phyloP scores from a whole-genome alignment of 2,113 vertebrate genomes.

The Meleagris gallopavo region DNA sequence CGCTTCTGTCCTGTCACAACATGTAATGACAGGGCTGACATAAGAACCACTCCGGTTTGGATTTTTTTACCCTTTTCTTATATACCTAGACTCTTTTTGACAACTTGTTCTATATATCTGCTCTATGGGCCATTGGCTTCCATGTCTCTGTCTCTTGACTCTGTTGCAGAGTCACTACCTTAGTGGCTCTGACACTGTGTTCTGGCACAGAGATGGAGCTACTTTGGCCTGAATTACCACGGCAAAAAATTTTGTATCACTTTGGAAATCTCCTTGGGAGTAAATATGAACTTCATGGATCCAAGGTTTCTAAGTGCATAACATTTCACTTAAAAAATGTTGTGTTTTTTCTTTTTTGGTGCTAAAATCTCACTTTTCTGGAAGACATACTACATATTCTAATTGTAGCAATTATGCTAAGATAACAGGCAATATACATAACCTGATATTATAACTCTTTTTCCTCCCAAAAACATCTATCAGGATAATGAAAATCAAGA shows the following conservation, averaged over 20 bases:
- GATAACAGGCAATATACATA: not conserved
- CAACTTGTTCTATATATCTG: not conserved
- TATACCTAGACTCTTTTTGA: not conserved
- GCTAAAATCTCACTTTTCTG: not conserved
- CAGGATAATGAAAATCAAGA: not conserved
- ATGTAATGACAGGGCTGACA: not conserved
- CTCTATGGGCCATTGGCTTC: not conserved
- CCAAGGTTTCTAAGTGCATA: not conserved
- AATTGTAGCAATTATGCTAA: not conserved
- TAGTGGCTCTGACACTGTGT: not conserved
- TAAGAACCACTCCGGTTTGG: not conserved
- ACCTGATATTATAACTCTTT: not conserved
- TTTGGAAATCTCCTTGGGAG: not conserved
- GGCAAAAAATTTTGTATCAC: accelerated
- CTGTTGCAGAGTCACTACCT: not conserved
- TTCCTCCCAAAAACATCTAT: not conserved
- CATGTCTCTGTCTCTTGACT: not conserved
- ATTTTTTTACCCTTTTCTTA: not conserved
- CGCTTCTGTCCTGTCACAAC: not conserved
- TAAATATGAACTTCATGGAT: not conserved
- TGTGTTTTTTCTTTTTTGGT: not conserved
- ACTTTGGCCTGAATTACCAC: not conserved
- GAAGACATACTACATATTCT: not conserved
- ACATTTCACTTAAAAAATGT: not conserved
- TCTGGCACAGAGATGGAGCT: not conserved